These are phyloP conservation scores for Phrixothrix hirtus DNA, from an alignment of 2,888 invertebrate species.

Conservation along the genomic window DNA sequence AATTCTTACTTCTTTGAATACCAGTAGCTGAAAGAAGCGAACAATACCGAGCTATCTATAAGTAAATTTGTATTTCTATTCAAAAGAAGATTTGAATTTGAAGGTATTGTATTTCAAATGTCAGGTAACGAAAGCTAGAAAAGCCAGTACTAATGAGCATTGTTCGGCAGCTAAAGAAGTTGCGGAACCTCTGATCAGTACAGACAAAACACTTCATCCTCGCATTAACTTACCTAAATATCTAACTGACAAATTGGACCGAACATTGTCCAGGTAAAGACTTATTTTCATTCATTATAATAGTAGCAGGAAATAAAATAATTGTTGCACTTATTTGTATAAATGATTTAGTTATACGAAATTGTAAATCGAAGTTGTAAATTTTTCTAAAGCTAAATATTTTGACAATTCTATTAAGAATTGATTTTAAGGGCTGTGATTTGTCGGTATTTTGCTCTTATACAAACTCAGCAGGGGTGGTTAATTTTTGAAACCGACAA, in stretches of 20 bases:
- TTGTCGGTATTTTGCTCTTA: constrained; percentile 16
- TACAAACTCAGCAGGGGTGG: constrained; percentile 20
- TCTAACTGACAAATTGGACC: constrained; percentile 43
- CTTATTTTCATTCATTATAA: constrained; percentile 3
- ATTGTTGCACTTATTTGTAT: too few species aligned
- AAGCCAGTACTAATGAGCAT: constrained; percentile 50
- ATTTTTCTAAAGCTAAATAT: constrained; percentile 20
- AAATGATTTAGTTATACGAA: too few species aligned
- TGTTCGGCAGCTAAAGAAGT: constrained; percentile 42
- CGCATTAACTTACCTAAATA: constrained; percentile 48
- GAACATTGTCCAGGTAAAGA: constrained; percentile 15
- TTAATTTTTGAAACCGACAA: constrained; percentile 23
- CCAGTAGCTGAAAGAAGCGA: constrained; percentile 8
- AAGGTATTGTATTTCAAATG: constrained; percentile 20
- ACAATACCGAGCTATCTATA: constrained; percentile 3
- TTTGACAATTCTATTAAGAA: constrained; percentile 12
- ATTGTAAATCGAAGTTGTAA: too few species aligned
- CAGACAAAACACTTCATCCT: constrained; percentile 44
- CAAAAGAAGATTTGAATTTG: constrained; percentile 5
- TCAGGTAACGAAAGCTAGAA: constrained; percentile 44
- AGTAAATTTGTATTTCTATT: constrained; percentile 7
- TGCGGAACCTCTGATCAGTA: constrained; percentile 34
- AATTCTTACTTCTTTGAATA: not conserved
- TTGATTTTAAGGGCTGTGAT: constrained; percentile 10
- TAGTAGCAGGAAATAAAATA: not conserved